Base-by-base conservation (phyloP, 2,113 vertebrate genomes). In the Podilymbus podiceps region DNA sequence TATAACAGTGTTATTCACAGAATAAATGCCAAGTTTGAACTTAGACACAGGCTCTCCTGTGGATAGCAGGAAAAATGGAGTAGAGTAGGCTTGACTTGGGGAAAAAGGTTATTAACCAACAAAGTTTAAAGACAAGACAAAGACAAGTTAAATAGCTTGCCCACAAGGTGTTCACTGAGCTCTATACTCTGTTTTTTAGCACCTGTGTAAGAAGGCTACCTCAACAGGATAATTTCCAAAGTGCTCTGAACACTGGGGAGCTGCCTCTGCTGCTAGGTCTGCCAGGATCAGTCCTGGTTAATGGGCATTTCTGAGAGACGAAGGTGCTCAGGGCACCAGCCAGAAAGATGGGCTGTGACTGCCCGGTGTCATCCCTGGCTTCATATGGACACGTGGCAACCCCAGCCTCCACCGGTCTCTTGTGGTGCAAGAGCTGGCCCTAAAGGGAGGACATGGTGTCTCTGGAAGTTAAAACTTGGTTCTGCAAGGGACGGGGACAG, bases 281-380 rank as follows among this genome's bases (percentile, higher is more conserved):
- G 2, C 47, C 14, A 23, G 20, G 52, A 72, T 66, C 35, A 30
- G 25, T 44, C 40, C n/a, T 28, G 20, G 20, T 18, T 60, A 52
- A 60, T 9, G 16, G 3, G 7, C 28, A 25, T 60, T 88, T 83
- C 40, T 63, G 35, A 85, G n/a, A 72, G 67, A 68, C 27, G 8
- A 38, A 30, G 0, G 6, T 75, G 22, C 11, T 38, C 47, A 28
- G 31, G n/a, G 25, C 22, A 31, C 23, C 6, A 38, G 6, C 5
- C 85, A 59, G n/a, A 38, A 59, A 67, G 25, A 72, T 24, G 22
- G n/a, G 5, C 25, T 33, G 10, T 30, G 81, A 9, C 25, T 80
- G 46, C 49, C 55, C 35, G 17, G 12, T 89, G 46, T n/a, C 30
- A 44, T 22, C 27, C 21, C 33, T 0, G 0, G 19, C 38, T 59